phyloP scores from a whole-genome alignment of 2,797 vertebrate species.

The Oryzias sinensis region DNA sequence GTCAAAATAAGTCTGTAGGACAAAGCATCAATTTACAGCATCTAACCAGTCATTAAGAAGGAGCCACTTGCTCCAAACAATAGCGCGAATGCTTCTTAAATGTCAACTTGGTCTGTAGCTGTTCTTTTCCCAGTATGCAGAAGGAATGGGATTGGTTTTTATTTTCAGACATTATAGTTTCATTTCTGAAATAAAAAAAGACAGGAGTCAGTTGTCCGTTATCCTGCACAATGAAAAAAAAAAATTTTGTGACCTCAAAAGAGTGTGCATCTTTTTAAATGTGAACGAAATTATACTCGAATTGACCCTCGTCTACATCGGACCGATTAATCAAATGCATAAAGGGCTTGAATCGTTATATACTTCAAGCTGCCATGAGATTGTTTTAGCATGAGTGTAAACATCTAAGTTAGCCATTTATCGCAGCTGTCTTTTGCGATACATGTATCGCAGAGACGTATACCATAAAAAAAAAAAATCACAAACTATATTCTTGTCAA shows the following conservation, averaged over 20 bases:
- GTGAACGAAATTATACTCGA: background rate
- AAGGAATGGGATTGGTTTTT: conserved; percentile 50
- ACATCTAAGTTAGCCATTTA: too few relatives aligned
- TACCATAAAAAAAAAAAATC: too few relatives aligned
- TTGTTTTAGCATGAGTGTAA: too few relatives aligned
- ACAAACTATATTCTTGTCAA: too few relatives aligned
- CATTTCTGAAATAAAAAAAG: conserved; percentile 66
- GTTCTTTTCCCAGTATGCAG: conserved; percentile 17
- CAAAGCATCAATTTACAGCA: conserved; percentile 13
- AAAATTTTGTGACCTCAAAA: conserved; percentile 49
- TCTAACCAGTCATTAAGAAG: conserved; percentile 34
- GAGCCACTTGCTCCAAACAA: conserved; percentile 16
- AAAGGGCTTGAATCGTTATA: too few relatives aligned
- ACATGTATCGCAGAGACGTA: too few relatives aligned
- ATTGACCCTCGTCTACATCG: too few relatives aligned
- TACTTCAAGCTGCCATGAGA: too few relatives aligned
- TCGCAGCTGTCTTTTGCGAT: too few relatives aligned
- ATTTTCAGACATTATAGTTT: conserved; percentile 65
- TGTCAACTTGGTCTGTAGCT: conserved; percentile 26
- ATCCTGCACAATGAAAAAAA: conserved; percentile 61
- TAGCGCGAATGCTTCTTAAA: conserved; percentile 11
- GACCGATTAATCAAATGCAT: too few relatives aligned
- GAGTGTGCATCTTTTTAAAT: conserved; percentile 21
- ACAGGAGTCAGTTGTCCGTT: conserved; percentile 54
- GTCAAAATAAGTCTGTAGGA: conserved; percentile 14